Base-by-base conservation (phyloP, 2,113 vertebrate species). In the Odontesthes bonariensis region DNA sequence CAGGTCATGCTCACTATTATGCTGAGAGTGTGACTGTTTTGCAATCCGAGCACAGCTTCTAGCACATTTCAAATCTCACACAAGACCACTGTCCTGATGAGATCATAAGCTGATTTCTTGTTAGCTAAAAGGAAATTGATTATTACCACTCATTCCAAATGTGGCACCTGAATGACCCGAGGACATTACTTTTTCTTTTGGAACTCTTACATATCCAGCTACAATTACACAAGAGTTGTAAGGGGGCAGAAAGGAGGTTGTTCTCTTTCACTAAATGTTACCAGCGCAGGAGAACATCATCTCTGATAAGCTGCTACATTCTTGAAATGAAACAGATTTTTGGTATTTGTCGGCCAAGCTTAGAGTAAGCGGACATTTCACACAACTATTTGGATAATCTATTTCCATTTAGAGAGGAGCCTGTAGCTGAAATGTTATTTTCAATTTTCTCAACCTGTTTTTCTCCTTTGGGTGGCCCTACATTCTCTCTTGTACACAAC, bases 141-240 rank as follows among this genome's bases (percentile, higher is more conserved):
- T 79, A 77, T 79, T 85, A 84, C 86, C 51, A 77, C 65, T 80
- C 65, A 72, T 77, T 79, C 32, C 38, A 81, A 69, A 73, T 67
- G 69, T 63, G 75, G 71, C 54, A 73, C 76, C 52, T 32, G 57
- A 54, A 1, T 62, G 75, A 81, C 66, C 75, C 12, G 35, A 85
- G 65, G 76, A 63, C 62, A 84, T 32, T 63, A 40, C 63, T 68
- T 64, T 80, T 79, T 81, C 72, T 13, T 47, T 60, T 76, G 76
- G 64, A 64, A 69, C 71, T 68, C 46, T 67, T 49, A 76, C 35
- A 63, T 61, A 75, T 66, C 73, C 9, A 49, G 84, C 75, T 88
- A 65, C 80, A 86, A 74, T 89, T 82, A 81, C 66, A 81, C 81
- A 88, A 71, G 73, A 82, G 83, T 71, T 79, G 61, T 57, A 55